Percentiles rank a stretch among this genome's conserved stretches.
Conservation (phyloP, 2,888 invertebrate genomes). For the Ophion ellenae region DNA sequence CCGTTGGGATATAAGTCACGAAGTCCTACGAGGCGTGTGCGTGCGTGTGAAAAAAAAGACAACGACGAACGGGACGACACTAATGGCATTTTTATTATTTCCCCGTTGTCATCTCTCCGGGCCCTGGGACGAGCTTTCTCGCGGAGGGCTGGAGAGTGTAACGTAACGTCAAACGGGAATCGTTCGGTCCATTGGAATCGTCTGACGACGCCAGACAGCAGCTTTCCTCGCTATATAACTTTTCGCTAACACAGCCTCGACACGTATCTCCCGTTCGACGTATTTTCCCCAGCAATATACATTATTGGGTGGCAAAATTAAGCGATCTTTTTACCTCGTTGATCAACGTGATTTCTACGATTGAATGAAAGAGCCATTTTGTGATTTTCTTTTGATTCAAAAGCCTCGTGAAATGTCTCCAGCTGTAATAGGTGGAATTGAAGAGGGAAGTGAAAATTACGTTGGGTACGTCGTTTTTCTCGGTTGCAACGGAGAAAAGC, state of each 20-base stretch:
- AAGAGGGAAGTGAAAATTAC: slow-evolving; percentile 52
- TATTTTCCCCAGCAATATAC: slow-evolving; percentile 28
- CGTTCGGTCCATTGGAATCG: slow-evolving; percentile 80
- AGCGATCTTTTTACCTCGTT: background rate
- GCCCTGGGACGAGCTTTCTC: slow-evolving; percentile 49
- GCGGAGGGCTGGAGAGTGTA: background rate
- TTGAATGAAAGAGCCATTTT: background rate
- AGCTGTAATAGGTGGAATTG: background rate
- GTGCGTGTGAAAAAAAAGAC: slow-evolving; percentile 44
- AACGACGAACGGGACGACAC: slow-evolving; percentile 76
- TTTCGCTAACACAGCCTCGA: slow-evolving; percentile 64
- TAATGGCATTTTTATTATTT: slow-evolving; percentile 84
- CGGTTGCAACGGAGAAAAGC: slow-evolving; percentile 65
- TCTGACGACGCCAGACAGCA: slow-evolving; percentile 79
- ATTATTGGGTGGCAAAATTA: background rate
- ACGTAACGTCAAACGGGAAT: slow-evolving; percentile 58
- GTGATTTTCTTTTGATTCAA: background rate
- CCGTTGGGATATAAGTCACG: slow-evolving; percentile 74
- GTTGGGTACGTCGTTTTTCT: slow-evolving; percentile 43
- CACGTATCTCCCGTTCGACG: slow-evolving; percentile 63
- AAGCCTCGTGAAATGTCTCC: background rate
- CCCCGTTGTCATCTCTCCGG: slow-evolving; percentile 69
- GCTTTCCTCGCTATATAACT: slow-evolving; percentile 65
- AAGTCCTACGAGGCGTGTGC: slow-evolving; percentile 75
- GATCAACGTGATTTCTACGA: background rate